Evolutionary conservation across 2,888 invertebrate genomes (phyloP).

Genomic region (Chymomyza fuscimana): DNA sequence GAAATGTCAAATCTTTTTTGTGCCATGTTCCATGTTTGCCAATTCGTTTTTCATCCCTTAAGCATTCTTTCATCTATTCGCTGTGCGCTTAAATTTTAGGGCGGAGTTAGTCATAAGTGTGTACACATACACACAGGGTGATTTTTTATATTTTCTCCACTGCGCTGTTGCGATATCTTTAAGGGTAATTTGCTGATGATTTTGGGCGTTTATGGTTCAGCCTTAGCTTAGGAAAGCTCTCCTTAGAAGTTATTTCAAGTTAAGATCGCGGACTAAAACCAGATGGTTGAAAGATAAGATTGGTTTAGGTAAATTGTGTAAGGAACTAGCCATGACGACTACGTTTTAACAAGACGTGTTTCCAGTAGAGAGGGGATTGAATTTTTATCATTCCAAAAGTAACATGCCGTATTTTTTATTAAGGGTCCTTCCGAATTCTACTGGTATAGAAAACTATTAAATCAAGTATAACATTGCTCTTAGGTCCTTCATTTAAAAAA

Average conservation of each 20-base stretch:
- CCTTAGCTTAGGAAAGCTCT: too few species aligned
- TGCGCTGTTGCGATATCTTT: slow-evolving; percentile 27
- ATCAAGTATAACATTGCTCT: too few species aligned
- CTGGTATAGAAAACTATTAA: too few species aligned
- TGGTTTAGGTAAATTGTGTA: too few species aligned
- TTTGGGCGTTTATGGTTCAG: background rate
- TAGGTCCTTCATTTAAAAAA: too few species aligned
- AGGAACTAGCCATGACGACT: too few species aligned
- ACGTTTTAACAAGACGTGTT: too few species aligned
- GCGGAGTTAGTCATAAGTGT: slow-evolving; percentile 58
- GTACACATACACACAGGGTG: slow-evolving; percentile 46
- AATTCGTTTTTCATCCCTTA: slow-evolving; percentile 48
- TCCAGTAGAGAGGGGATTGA: too few species aligned
- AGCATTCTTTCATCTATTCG: slow-evolving; percentile 57
- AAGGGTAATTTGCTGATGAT: slow-evolving; percentile 36
- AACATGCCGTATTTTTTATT: too few species aligned
- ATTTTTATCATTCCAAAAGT: too few species aligned
- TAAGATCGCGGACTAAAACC: background rate
- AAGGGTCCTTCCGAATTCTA: too few species aligned
- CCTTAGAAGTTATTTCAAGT: background rate
- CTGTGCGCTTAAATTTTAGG: slow-evolving; percentile 40
- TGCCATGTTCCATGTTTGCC: background rate
- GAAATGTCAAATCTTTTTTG: slow-evolving; percentile 47
- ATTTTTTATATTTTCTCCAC: slow-evolving; percentile 19
- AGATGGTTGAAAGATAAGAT: too few species aligned